Percentiles rank a stretch among this genome's conserved stretches.
phyloP scores from a whole-genome alignment of 2,888 invertebrate genomes.

The Mesoligia furuncula region DNA sequence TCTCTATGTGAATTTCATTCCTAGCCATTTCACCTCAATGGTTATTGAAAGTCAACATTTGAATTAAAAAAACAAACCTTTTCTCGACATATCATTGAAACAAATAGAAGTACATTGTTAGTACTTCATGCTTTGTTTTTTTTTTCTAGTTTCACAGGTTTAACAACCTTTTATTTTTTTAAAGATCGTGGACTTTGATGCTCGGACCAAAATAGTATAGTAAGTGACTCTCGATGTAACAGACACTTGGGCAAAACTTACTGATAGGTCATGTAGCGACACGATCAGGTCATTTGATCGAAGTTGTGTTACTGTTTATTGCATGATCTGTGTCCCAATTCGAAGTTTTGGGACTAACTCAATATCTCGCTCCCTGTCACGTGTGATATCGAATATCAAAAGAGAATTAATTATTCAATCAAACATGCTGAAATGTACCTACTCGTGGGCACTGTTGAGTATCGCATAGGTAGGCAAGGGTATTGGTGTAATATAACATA shows the following conservation, averaged over 20 bases:
- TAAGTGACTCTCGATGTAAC: not conserved
- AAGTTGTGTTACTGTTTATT: not conserved
- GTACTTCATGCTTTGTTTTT: not conserved
- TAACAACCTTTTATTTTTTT: not conserved
- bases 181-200: too few species aligned
- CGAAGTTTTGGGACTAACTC: slow-evolving; percentile 9
- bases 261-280: not conserved
- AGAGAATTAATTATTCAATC: slow-evolving; percentile 42
- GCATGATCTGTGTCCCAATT: not conserved
- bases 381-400: slow-evolving; percentile 45
- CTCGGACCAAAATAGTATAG: not conserved
- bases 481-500: not conserved
- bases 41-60: not conserved
- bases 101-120: not conserved
- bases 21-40: not conserved
- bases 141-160: not conserved
- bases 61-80: not conserved
- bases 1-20: not conserved
- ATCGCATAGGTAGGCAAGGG: not conserved
- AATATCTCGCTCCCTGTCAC: slow-evolving; percentile 13
- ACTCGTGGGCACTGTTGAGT: not conserved
- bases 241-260: not conserved
- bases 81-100: not conserved
- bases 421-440: not conserved
- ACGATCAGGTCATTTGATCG: not conserved